Conservation (phyloP, 2,888 invertebrate genomes). For the Patella depressa region DNA sequence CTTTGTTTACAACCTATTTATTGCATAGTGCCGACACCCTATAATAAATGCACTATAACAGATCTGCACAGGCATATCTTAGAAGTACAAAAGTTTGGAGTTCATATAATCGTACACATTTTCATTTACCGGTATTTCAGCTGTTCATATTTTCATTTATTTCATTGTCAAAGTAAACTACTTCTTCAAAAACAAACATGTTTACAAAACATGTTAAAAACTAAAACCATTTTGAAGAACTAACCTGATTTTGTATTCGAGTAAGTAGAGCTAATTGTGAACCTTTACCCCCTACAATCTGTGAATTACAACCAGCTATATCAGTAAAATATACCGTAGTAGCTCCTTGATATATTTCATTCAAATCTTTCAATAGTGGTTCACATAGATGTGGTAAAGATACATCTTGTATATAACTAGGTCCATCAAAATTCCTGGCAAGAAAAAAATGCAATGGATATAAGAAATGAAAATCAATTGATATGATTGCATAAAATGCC, state of each 20-base stretch:
- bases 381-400: slow-evolving; percentile 47
- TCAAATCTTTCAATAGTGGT: slow-evolving; percentile 32
- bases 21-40: too few species aligned
- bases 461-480: too few species aligned
- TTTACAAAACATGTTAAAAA: neutral
- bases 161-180: too few species aligned
- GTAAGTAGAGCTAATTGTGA: slow-evolving; percentile 81
- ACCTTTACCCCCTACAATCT: slow-evolving; percentile 84
- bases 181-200: too few species aligned
- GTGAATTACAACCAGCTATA: slow-evolving; percentile 59
- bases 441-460: neutral
- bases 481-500: too few species aligned
- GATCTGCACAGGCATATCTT: too few species aligned
- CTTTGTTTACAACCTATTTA: too few species aligned
- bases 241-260: slow-evolving; percentile 59
- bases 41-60: too few species aligned
- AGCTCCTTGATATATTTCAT: slow-evolving; percentile 21
- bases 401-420: slow-evolving; percentile 27
- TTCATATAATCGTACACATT: too few species aligned
- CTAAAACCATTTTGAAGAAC: neutral
- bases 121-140: too few species aligned
- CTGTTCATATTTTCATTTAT: too few species aligned
- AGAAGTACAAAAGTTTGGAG: too few species aligned
- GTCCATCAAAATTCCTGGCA: slow-evolving; percentile 51
- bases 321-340: slow-evolving; percentile 52